phyloP scores from a whole-genome alignment of 1,140 invertebrate genomes.

The Halictus rubicundus region DNA sequence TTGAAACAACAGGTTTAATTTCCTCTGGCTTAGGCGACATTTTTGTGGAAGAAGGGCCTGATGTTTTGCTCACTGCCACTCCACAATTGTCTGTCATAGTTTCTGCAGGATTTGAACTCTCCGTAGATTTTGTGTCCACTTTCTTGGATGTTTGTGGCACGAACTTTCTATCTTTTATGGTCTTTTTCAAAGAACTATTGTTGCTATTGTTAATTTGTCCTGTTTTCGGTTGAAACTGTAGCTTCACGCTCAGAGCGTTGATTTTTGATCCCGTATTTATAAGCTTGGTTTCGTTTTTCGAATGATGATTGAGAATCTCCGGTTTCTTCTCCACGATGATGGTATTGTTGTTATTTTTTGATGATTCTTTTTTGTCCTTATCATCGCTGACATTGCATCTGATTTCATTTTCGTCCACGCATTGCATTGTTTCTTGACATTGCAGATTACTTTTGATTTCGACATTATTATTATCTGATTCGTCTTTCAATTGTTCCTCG shows the following conservation, averaged over 20 bases:
- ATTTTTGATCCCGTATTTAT: constrained; percentile 75
- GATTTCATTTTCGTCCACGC: constrained; percentile 14
- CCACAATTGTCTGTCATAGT: constrained; percentile 29
- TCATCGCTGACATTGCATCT: constrained; percentile 7
- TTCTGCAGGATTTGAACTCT: constrained; percentile 23
- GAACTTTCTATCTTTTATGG: constrained; percentile 67
- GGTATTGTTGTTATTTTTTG: constrained; percentile 74
- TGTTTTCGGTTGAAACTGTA: constrained; percentile 78
- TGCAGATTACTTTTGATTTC: constrained; percentile 32
- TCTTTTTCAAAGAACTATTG: constrained; percentile 75
- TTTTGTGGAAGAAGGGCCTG: constrained; percentile 17
- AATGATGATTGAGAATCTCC: constrained; percentile 60
- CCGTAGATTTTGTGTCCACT: constrained; percentile 29
- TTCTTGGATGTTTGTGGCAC: constrained; percentile 48
- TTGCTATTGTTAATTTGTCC: constrained; percentile 73
- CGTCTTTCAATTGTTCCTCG: constrained; percentile 44
- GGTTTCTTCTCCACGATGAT: constrained; percentile 60
- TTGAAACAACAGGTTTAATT: neutral
- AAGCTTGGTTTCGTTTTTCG: constrained; percentile 52
- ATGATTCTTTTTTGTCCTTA: constrained; percentile 32
- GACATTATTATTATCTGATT: constrained; percentile 50
- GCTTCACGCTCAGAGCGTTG: constrained; percentile 76
- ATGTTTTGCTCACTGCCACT: constrained; percentile 14
- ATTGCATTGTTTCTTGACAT: constrained; percentile 15
- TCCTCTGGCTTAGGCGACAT: constrained; percentile 27